Conservation (phyloP, 1,140 invertebrate species). For the Drosophila lacteicornis region DNA sequence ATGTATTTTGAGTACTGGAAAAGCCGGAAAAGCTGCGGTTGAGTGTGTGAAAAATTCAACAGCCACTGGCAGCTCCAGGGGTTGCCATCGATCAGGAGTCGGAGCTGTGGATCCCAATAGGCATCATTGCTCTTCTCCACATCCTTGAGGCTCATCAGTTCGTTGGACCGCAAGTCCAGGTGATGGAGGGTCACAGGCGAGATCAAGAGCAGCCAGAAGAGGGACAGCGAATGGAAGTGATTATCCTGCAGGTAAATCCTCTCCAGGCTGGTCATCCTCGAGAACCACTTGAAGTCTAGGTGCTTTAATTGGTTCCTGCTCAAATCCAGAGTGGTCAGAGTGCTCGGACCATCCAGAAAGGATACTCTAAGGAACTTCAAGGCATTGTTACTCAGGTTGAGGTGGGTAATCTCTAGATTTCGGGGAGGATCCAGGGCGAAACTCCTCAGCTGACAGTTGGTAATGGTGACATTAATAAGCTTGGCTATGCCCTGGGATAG, state of each 20-base stretch:
- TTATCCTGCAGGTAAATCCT: conserved; percentile 53
- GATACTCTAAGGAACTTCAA: conserved; percentile 32
- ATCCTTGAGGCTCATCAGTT: conserved; percentile 36
- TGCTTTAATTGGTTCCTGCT: conserved; percentile 60
- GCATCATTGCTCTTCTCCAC: background rate
- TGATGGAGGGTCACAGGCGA: conserved; percentile 13
- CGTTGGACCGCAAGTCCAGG: conserved; percentile 65
- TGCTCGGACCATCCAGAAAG: background rate
- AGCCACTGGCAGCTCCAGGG: conserved; percentile 82
- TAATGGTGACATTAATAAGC: conserved; percentile 51
- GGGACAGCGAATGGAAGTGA: conserved; percentile 41
- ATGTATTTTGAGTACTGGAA: conserved; percentile 80
- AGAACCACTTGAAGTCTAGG: conserved; percentile 59
- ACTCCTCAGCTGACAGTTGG: conserved; percentile 45
- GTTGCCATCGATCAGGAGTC: conserved; percentile 68
- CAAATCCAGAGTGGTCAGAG: conserved; percentile 54
- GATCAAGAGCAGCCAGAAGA: conserved; percentile 36
- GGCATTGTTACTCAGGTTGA: conserved; percentile 68
- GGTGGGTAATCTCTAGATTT: conserved; percentile 7
- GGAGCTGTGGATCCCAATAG: conserved; percentile 39
- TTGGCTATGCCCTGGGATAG: conserved; percentile 28
- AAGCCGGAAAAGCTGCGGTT: conserved; percentile 71
- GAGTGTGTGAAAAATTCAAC: conserved; percentile 64
- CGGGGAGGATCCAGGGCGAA: conserved; percentile 24
- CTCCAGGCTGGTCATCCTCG: conserved; percentile 35